Conservation (phyloP, 2,113 vertebrate genomes). For the Hippocampus guttulatus region DNA sequence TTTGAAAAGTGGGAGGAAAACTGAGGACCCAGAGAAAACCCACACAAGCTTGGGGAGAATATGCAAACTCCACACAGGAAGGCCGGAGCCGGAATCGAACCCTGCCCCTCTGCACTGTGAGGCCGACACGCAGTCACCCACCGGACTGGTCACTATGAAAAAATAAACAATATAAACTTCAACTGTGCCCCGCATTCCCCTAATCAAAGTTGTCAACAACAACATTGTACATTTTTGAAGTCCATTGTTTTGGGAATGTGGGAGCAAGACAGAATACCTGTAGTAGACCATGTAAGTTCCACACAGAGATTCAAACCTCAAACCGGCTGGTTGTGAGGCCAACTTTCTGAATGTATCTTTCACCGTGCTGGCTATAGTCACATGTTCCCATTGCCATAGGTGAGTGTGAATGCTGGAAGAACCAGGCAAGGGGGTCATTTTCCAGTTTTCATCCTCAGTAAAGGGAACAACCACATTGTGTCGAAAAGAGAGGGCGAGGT, state of each 20-base stretch:
- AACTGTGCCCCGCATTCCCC: neutral
- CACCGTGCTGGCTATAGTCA: neutral
- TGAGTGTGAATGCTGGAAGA: neutral
- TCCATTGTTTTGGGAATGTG: neutral
- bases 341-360: neutral
- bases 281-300: neutral
- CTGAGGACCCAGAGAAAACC: no score
- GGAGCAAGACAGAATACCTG: neutral
- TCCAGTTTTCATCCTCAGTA: neutral
- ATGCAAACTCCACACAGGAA: no score
- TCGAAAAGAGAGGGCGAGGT: neutral
- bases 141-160: neutral
- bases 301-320: neutral
- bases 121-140: no score
- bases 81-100: no score
- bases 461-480: neutral
- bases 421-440: neutral
- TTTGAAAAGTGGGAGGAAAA: no score
- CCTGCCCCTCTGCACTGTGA: no score
- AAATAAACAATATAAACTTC: neutral
- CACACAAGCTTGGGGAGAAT: no score
- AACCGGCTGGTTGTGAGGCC: neutral
- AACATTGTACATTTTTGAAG: neutral
- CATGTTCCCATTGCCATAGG: neutral
- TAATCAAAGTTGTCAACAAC: neutral